phyloP scores from a whole-genome alignment of 2,888 invertebrate genomes.

The Parthenolecanium corni region DNA sequence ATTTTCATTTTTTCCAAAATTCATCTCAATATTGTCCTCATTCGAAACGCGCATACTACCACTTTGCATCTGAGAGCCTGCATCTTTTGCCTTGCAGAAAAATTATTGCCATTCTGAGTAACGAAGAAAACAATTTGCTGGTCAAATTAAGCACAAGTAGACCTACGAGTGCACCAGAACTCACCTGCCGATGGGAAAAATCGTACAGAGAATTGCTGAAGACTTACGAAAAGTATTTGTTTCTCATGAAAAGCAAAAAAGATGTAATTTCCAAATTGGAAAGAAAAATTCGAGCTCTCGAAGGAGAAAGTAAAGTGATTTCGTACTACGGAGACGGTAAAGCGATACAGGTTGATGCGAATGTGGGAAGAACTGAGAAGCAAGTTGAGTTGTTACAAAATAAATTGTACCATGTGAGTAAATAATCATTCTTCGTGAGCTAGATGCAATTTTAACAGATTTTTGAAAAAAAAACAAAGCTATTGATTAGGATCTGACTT shows the following conservation, averaged over 20 bases:
- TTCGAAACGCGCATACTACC: not conserved
- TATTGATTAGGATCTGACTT: too few relatives aligned
- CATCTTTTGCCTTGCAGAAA: conserved; percentile 38
- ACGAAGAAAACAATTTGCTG: conserved; percentile 41
- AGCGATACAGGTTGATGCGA: conserved; percentile 11
- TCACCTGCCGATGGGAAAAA: not conserved
- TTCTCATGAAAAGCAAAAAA: conserved; percentile 17
- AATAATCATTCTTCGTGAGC: not conserved
- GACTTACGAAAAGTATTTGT: conserved; percentile 20
- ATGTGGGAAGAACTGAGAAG: conserved; percentile 10
- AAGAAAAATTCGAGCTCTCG: conserved; percentile 2
- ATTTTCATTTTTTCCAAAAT: not conserved
- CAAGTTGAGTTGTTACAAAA: conserved; percentile 17
- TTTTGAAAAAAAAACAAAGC: not conserved
- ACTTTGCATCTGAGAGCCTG: not conserved
- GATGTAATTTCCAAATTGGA: conserved; percentile 6
- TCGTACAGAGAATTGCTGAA: conserved; percentile 4
- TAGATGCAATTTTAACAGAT: too few relatives aligned
- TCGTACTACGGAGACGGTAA: conserved; percentile 9
- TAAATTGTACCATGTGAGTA: conserved; percentile 23
- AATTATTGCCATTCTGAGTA: conserved; percentile 48
- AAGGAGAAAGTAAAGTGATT: conserved; percentile 11
- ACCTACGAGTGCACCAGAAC: not conserved
- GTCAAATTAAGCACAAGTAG: conserved; percentile 4
- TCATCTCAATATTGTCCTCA: not conserved